Conservation (phyloP, 2,888 invertebrate species). For the Ashinkailepas kermadecensis region DNA sequence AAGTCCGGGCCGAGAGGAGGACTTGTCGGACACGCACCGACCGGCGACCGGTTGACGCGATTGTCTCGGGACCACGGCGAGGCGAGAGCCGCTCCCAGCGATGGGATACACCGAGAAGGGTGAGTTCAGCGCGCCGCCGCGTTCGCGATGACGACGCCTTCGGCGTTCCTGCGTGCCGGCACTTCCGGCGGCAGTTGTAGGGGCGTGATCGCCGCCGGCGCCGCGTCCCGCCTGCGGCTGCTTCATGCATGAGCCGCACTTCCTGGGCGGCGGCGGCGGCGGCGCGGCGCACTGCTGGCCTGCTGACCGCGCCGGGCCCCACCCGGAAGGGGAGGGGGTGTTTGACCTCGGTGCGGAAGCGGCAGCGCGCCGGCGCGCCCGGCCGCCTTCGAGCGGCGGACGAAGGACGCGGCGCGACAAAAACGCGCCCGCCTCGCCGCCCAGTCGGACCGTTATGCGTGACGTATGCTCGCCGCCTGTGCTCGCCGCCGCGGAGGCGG, state of each 20-base stretch:
- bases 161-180: too few relatives aligned
- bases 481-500: too few relatives aligned
- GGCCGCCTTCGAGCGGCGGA: not conserved
- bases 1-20: too few relatives aligned
- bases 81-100: too few relatives aligned
- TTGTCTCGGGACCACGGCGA: too few relatives aligned
- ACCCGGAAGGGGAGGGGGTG: slow-evolving; percentile 19
- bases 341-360: slow-evolving; percentile 18
- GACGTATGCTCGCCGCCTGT: too few relatives aligned
- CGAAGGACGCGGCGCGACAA: slow-evolving; percentile 1
- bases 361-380: not conserved
- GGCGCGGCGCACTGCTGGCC: not conserved
- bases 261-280: not conserved
- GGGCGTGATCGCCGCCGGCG: not conserved
- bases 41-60: too few relatives aligned
- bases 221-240: not conserved
- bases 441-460: too few relatives aligned
- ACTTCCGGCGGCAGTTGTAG: too few relatives aligned
- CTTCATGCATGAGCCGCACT: not conserved
- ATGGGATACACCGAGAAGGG: slow-evolving; percentile 13
- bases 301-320: not conserved
- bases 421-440: not conserved
- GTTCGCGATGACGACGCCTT: too few relatives aligned
- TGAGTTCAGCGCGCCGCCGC: not conserved
- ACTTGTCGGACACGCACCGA: too few relatives aligned